These are phyloP conservation scores for Cyanoramphus novaezelandiae DNA, from an alignment of 2,113 vertebrate genomes.

Conservation along the genomic window DNA sequence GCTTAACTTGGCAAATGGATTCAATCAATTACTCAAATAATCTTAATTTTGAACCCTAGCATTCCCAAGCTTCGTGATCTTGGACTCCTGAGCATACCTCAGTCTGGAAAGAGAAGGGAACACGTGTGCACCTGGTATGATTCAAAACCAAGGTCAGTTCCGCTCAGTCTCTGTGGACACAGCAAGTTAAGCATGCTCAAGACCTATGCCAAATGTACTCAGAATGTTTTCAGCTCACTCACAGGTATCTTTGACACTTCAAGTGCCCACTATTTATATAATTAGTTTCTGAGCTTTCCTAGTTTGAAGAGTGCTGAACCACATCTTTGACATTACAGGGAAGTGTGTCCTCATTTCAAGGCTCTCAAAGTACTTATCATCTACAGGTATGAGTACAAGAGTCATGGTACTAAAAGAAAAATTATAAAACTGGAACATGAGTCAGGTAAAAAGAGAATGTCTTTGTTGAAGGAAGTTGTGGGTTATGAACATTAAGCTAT, in stretches of 20 bases:
- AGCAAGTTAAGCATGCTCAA: not conserved
- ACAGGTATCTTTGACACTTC: not conserved
- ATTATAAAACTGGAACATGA: not conserved
- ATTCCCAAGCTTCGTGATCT: not conserved
- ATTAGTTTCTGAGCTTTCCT: not conserved
- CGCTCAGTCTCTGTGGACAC: not conserved
- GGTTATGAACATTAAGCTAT: not conserved
- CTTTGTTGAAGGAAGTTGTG: not conserved
- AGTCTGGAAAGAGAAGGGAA: not conserved
- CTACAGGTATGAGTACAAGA: not conserved
- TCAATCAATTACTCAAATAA: not conserved
- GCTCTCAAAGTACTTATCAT: rapidly evolving
- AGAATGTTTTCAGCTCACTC: not conserved
- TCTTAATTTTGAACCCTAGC: not conserved
- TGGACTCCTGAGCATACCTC: not conserved
- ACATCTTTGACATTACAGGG: not conserved
- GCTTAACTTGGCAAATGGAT: not conserved
- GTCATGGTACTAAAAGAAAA: not conserved
- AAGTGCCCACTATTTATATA: not conserved
- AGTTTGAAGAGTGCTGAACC: not conserved
- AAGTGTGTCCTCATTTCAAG: not conserved
- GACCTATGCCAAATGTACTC: rapidly evolving
- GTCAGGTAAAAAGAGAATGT: not conserved
- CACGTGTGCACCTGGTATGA: not conserved
- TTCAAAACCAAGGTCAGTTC: not conserved